Conservation (phyloP, 2,888 invertebrate species). For the Choristoneura rosaceana region DNA sequence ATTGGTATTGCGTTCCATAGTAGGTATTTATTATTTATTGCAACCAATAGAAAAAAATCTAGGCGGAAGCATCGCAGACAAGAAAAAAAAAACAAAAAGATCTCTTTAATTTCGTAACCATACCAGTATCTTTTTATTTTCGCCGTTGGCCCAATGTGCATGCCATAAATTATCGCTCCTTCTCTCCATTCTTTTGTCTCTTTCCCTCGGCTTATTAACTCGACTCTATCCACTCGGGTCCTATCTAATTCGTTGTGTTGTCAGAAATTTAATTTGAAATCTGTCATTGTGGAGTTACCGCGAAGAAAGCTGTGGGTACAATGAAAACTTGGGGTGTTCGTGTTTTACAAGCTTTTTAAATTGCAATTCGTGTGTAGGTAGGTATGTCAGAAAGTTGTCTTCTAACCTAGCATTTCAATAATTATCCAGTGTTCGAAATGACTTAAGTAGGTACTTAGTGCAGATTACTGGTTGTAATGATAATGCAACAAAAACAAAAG, state of each 20-base stretch:
- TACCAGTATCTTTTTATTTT: conserved; percentile 78
- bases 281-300: conserved; percentile 46
- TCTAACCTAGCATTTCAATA: too few relatives aligned
- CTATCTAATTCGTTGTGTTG: conserved; percentile 62
- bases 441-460: too few relatives aligned
- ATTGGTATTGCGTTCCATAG: neutral
- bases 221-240: conserved; percentile 69
- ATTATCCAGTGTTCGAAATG: too few relatives aligned
- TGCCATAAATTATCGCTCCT: conserved; percentile 81
- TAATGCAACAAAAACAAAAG: too few relatives aligned
- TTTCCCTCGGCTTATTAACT: conserved; percentile 73
- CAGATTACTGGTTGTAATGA: too few relatives aligned
- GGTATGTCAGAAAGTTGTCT: too few relatives aligned
- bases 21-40: neutral
- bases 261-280: conserved; percentile 64
- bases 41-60: neutral
- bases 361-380: too few relatives aligned
- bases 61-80: conserved; percentile 18
- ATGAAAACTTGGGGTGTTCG: conserved; percentile 2
- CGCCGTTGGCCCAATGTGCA: conserved; percentile 83
- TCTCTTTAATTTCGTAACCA: conserved; percentile 68
- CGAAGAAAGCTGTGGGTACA: neutral
- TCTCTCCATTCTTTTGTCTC: conserved; percentile 74
- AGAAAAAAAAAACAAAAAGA: conserved; percentile 46
- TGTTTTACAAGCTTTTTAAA: neutral